Evolutionary conservation across 2,888 invertebrate species (phyloP).

Genomic region (Noctua janthe): DNA sequence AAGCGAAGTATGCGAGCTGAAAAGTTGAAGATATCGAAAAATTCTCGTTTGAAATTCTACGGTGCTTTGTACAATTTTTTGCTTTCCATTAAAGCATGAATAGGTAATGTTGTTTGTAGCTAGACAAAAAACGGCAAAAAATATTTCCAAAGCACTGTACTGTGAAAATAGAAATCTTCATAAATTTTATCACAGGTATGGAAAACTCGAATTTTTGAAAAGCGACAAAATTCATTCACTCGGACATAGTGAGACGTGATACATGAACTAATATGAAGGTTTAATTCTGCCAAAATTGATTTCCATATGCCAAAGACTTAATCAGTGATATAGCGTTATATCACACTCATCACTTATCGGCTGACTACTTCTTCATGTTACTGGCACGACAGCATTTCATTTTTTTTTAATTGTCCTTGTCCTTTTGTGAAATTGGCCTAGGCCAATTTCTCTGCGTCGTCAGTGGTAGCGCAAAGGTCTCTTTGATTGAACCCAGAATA

Average conservation of each 20-base stretch:
- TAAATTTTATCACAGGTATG: background rate
- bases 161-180: background rate
- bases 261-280: background rate
- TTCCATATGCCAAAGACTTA: background rate
- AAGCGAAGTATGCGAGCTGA: background rate
- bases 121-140: background rate
- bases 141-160: background rate
- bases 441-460: too few relatives aligned
- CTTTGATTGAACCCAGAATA: too few relatives aligned
- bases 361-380: too few relatives aligned
- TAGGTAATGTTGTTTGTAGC: background rate
- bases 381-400: too few relatives aligned
- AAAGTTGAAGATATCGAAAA: slow-evolving; percentile 17
- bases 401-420: too few relatives aligned
- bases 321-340: background rate
- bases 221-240: background rate
- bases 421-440: too few relatives aligned
- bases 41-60: background rate
- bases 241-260: background rate
- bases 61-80: background rate
- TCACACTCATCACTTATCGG: too few relatives aligned
- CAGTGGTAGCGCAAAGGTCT: too few relatives aligned
- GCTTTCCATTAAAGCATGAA: background rate
- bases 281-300: background rate
- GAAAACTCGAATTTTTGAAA: background rate